These are phyloP conservation scores for Drosophila tani DNA, from an alignment of 1,140 invertebrate species.

Conservation along the genomic window DNA sequence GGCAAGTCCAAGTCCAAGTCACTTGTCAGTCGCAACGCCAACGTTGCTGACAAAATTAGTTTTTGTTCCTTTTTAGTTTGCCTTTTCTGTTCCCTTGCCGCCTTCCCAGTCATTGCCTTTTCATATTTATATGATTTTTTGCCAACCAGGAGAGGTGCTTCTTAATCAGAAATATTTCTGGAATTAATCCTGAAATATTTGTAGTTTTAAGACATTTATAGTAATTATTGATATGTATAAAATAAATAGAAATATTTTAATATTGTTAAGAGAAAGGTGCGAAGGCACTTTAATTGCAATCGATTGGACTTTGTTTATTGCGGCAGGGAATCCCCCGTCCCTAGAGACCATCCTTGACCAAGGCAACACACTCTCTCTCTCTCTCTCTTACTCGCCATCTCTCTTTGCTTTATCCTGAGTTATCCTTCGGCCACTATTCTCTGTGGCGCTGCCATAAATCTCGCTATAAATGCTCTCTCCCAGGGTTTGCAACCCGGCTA, in stretches of 20 bases:
- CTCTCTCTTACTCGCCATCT: background rate
- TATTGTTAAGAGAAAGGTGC: background rate
- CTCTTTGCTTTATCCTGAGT: constrained; percentile 12
- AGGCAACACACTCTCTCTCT: background rate
- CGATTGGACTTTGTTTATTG: constrained; percentile 18
- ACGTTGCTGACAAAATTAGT: constrained; percentile 66
- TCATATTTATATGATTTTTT: constrained; percentile 5
- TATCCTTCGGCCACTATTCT: constrained; percentile 16
- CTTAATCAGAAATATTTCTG: background rate
- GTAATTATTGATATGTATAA: too few species aligned
- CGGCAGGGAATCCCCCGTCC: background rate
- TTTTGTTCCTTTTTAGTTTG: constrained; percentile 37
- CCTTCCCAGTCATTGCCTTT: background rate
- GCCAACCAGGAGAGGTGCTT: background rate
- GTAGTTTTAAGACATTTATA: too few species aligned
- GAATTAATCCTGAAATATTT: background rate
- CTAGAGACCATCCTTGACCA: background rate
- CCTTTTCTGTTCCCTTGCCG: background rate
- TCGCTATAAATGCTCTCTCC: constrained; percentile 49
- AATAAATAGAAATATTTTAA: too few species aligned
- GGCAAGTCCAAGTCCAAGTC: constrained; percentile 34
- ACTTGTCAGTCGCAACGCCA: constrained; percentile 71
- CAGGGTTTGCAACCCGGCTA: constrained; percentile 63
- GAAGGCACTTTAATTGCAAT: constrained; percentile 3
- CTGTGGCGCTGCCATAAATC: constrained; percentile 44